Base-by-base conservation (phyloP, 2,888 invertebrate species). In the Agrochola litura region DNA sequence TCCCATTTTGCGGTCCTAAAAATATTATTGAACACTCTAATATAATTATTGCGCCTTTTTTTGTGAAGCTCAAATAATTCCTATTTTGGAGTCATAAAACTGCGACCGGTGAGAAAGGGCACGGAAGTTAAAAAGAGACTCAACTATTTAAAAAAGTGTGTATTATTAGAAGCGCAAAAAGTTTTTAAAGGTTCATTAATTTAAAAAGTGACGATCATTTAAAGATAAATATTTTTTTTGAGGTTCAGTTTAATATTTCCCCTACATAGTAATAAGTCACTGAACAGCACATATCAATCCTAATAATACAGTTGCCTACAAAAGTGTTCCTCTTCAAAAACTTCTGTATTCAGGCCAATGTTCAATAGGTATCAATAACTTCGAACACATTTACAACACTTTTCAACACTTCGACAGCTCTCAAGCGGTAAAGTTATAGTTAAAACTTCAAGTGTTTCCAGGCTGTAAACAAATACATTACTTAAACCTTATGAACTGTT, bases 381-480 rank as follows among this genome's bases (percentile, higher is more conserved):
- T 22, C 25, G 5, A 68, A 75, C 58, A 73, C 65, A 76, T 76
- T 76, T 82, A 85, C 73, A 66, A 74, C 72, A 66, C 83, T 77
- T 83, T 87, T 89, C 73, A 87, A 78, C 79, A 79, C 81, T 85
- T 85, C 67, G 75, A 81, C 69, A 72, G 69, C 25, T 74, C 79
- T 68, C 43, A 30, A 82, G 76, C 70, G 74, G 76, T 81, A 81
- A 81, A 82, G 56, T 81, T 77, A 77, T 77, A 69, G 84, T 85
- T 75, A 66, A 77, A 78, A 82, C 61, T 84, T 76, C 54, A 72
- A 79, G 73, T 73, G 75, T 79, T 69, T 73, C 37, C 4, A 37
- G 73, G 61, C 30, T 52, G 82, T 80, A 82, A 85, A 88, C 82
- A 86, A 86, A 83, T 81, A 79, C 79, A 79, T 84, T 76, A 84